Base-by-base conservation (phyloP, 2,113 vertebrate genomes). In the Otus sunia region DNA sequence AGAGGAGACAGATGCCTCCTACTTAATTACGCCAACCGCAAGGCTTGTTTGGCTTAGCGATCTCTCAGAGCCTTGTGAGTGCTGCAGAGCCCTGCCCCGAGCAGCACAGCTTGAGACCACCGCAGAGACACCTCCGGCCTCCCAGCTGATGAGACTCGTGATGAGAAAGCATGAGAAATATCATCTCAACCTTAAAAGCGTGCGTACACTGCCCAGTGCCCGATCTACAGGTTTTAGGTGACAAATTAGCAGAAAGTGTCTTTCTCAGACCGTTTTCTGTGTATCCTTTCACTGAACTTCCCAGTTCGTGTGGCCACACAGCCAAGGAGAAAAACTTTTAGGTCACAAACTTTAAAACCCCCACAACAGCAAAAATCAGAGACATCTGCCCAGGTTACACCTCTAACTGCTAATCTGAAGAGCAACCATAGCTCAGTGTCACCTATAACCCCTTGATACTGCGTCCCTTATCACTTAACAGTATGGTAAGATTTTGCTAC, bases 91-190 rank as follows among this genome's bases (percentile, higher is more conserved):
- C 41, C 43, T 47, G 60, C 27, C 23, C 2, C 2, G 2, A 80
- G 62, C 25, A 89, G 80, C 62, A 63, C 5, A n/a, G 47, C 58
- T 80, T 0, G 2, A 88, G 73, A 60, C 17, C 71, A 56, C 34
- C 3, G 6, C 29, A 72, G 66, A 50, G 67, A 60, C 1, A 2
- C 13, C 1, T 1, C 27, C 79, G 68, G 43, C 14, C 39, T 39
- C 63, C n/a, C 25, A 6, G 29, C 43, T n/a, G 66, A 37, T 3
- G 12, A 56, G 8, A 37, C 8, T 3, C 0, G 0, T 2, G 1
- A 43, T 1, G 3, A 59, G 17, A n/a, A 91, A 86, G 30, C 4
- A 1, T 17, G 29, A 90, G 34, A 77, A 87, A 22, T 13, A 66
- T 26, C 11, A 83, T 11, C 16, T 43, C 58, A 62, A n/a, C 20